Conservation (phyloP, 2,888 invertebrate species). For the Thyatira batis region DNA sequence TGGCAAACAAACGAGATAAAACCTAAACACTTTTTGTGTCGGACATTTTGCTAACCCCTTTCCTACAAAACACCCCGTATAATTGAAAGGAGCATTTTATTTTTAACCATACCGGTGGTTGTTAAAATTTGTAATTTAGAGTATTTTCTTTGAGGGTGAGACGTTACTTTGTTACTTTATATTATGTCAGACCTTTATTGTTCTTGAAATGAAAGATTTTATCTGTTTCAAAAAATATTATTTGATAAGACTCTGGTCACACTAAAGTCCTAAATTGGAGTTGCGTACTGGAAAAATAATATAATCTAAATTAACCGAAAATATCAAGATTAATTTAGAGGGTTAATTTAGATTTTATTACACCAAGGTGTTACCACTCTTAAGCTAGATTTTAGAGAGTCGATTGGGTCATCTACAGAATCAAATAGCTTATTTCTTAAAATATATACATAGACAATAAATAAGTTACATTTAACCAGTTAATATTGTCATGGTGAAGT, state of each 20-base stretch:
- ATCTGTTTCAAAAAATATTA: neutral
- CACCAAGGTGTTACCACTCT: too few relatives aligned
- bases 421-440: too few relatives aligned
- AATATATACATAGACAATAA: too few relatives aligned
- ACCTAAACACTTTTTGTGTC: slow-evolving; percentile 48
- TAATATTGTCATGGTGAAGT: too few relatives aligned
- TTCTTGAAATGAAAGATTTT: neutral
- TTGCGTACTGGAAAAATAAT: too few relatives aligned
- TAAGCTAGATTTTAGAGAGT: too few relatives aligned
- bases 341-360: too few relatives aligned
- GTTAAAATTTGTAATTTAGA: neutral
- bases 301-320: too few relatives aligned
- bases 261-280: neutral
- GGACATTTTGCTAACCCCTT: slow-evolving; percentile 21
- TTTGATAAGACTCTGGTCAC: neutral
- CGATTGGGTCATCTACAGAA: too few relatives aligned
- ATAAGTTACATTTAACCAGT: too few relatives aligned
- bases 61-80: slow-evolving; percentile 22
- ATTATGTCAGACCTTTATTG: neutral
- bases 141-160: neutral
- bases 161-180: neutral
- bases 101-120: neutral
- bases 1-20: slow-evolving; percentile 59
- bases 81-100: slow-evolving; percentile 37
- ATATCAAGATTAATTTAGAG: too few relatives aligned